These are phyloP conservation scores for Perca fluviatilis DNA, from an alignment of 2,113 vertebrate genomes.

Conservation along the genomic window DNA sequence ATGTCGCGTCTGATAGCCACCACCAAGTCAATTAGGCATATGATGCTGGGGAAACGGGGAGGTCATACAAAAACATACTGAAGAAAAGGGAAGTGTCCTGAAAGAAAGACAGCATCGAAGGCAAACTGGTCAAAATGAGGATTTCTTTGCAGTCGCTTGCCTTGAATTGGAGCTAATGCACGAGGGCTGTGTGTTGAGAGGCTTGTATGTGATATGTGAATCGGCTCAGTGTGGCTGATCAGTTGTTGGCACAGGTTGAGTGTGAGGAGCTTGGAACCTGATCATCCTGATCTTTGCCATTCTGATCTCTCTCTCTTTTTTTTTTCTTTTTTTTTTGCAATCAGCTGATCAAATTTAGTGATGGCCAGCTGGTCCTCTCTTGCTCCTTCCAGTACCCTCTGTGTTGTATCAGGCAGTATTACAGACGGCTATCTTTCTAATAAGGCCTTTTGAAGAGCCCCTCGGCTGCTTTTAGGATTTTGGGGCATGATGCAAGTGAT, in stretches of 20 bases:
- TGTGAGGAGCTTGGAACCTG: slow-evolving; percentile 48
- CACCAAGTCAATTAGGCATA: slow-evolving; percentile 55
- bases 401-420: slow-evolving; percentile 66
- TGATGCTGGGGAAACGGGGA: slow-evolving; percentile 1
- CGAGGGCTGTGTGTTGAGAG: not conserved
- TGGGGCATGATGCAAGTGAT: slow-evolving; percentile 75
- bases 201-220: slow-evolving; percentile 7
- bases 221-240: not conserved
- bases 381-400: slow-evolving; percentile 22
- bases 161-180: slow-evolving; percentile 21
- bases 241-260: slow-evolving; percentile 35
- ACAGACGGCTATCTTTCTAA: slow-evolving; percentile 63
- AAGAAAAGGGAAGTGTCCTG: not conserved
- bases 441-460: slow-evolving; percentile 68
- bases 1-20: slow-evolving; percentile 68
- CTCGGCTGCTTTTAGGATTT: slow-evolving; percentile 69
- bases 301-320: slow-evolving; percentile 63
- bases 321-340: not conserved
- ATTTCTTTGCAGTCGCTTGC: not conserved
- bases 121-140: not conserved
- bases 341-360: slow-evolving; percentile 62
- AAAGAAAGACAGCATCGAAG: not conserved
- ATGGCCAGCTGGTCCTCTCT: slow-evolving; percentile 62
- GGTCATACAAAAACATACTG: not conserved
- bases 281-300: slow-evolving; percentile 67